Evolutionary conservation across 2,888 invertebrate genomes (phyloP).

Genomic region (Drosophila multiciliata): DNA sequence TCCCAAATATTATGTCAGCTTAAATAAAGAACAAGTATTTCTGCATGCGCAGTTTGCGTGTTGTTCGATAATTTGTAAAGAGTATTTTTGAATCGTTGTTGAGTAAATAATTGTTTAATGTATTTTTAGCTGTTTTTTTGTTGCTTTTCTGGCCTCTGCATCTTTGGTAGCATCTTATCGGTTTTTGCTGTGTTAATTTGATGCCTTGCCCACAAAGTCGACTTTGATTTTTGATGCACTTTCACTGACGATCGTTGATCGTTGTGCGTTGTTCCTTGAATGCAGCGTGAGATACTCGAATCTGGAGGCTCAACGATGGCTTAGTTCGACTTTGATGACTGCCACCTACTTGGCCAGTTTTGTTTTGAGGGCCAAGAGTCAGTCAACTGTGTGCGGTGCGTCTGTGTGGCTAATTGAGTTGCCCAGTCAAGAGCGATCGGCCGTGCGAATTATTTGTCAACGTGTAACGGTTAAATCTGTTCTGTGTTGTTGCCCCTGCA

Average conservation of each 20-base stretch:
- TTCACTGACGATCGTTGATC: slow-evolving; percentile 60
- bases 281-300: slow-evolving; percentile 75
- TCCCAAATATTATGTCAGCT: not conserved
- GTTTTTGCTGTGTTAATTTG: slow-evolving; percentile 72
- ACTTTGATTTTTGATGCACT: slow-evolving; percentile 79
- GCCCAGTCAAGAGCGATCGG: slow-evolving; percentile 64
- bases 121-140: slow-evolving; percentile 4
- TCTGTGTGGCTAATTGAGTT: slow-evolving; percentile 78
- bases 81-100: slow-evolving; percentile 13
- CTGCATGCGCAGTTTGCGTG: not conserved
- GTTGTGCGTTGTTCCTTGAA: slow-evolving; percentile 21
- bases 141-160: slow-evolving; percentile 26
- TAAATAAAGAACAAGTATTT: not conserved
- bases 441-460: slow-evolving; percentile 80
- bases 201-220: slow-evolving; percentile 67
- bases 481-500: slow-evolving; percentile 40
- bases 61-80: not conserved
- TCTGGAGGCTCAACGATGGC: slow-evolving; percentile 9
- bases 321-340: slow-evolving; percentile 38
- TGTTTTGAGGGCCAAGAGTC: slow-evolving; percentile 43
- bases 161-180: slow-evolving; percentile 67
- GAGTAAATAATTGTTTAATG: not conserved
- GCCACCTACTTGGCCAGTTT: slow-evolving; percentile 72
- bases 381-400: slow-evolving; percentile 69
- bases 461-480: slow-evolving; percentile 70